phyloP scores from a whole-genome alignment of 2,113 vertebrate species.

The Ptychochromis oligacanthus region DNA sequence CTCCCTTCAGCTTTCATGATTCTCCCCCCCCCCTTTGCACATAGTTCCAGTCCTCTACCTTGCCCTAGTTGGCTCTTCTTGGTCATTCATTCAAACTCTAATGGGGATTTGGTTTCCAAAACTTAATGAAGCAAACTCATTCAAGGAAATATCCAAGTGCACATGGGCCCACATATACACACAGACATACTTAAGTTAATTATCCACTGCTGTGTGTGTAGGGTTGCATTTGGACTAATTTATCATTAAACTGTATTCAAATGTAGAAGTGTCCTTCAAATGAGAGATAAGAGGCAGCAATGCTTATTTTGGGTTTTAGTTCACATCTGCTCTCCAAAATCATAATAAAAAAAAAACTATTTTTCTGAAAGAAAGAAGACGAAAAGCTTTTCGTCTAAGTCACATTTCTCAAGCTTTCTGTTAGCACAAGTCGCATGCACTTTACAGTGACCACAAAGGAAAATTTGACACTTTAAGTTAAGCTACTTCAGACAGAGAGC shows the following conservation, averaged over 20 bases:
- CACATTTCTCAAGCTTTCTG: neutral
- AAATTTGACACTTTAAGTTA: neutral
- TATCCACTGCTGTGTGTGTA: constrained; percentile 94
- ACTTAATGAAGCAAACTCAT: constrained; percentile 57
- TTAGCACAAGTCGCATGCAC: neutral
- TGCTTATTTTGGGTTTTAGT: constrained; percentile 32
- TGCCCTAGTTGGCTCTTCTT: constrained; percentile 26
- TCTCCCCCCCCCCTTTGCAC: constrained; percentile 9
- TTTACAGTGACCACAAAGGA: neutral
- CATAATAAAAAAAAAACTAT: too few species aligned
- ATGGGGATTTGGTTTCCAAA: constrained; percentile 52
- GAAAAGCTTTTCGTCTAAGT: neutral
- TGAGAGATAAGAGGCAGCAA: constrained; percentile 93
- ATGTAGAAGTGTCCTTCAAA: constrained; percentile 92
- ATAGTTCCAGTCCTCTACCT: constrained; percentile 16
- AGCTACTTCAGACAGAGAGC: neutral
- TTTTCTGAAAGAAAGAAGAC: too few species aligned
- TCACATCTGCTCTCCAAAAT: too few species aligned
- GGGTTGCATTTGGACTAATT: constrained; percentile 95
- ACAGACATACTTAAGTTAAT: constrained; percentile 74
- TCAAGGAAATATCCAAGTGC: constrained; percentile 45
- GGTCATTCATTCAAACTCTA: constrained; percentile 52
- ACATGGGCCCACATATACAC: constrained; percentile 17
- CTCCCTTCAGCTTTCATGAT: constrained; percentile 11
- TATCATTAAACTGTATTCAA: constrained; percentile 96